Evolutionary conservation across 2,113 vertebrate genomes (phyloP).

Genomic region (Cettia cetti): DNA sequence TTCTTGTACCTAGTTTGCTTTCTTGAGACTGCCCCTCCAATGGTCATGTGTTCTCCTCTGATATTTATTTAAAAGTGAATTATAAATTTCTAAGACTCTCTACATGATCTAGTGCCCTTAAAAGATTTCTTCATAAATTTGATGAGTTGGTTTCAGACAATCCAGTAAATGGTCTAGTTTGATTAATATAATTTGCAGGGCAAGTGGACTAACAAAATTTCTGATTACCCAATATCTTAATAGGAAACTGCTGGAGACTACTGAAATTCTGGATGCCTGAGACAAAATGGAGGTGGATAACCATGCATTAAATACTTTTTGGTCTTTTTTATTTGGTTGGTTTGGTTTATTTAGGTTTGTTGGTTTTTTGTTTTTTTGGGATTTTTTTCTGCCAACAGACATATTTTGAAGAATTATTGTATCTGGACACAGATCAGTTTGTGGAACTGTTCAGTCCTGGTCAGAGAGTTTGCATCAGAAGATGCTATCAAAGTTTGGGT

Average conservation of each 20-base stretch:
- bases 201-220: not conserved
- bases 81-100: not conserved
- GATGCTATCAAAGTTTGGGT: not conserved
- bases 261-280: not conserved
- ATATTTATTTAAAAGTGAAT: not conserved
- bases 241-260: not conserved
- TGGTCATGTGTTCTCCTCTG: not conserved
- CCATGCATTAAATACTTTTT: not conserved
- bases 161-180: not conserved
- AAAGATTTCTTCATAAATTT: not conserved
- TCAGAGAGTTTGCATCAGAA: not conserved
- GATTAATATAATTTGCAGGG: not conserved
- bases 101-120: not conserved
- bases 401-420: not conserved
- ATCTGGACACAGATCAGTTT: not conserved
- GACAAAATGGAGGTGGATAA: not conserved
- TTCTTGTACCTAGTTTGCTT: not conserved
- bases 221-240: not conserved
- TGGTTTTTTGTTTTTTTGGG: not conserved
- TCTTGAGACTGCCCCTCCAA: not conserved
- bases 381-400: accelerated
- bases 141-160: not conserved
- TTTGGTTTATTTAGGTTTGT: not conserved
- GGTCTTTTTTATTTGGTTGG: not conserved
- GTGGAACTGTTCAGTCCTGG: not conserved